Evolutionary conservation across 2,888 invertebrate genomes (phyloP).

Genomic region (Tetanocera ferruginea): DNA sequence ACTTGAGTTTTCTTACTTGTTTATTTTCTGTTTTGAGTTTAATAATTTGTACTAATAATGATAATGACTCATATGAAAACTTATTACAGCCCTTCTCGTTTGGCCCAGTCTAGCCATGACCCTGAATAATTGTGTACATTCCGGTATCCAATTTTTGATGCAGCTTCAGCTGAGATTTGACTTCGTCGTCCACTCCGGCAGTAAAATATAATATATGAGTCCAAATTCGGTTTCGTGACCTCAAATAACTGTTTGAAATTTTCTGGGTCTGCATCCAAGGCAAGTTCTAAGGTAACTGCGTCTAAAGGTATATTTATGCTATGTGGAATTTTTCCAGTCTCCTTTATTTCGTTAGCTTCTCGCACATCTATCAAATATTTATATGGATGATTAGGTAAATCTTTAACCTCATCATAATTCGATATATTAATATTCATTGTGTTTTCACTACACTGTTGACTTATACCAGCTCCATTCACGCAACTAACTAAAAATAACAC

Average conservation of each 20-base stretch:
- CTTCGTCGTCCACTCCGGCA: slow-evolving; percentile 79
- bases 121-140: slow-evolving; percentile 65
- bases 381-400: slow-evolving; percentile 69
- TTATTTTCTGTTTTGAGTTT: too few species aligned
- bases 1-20: too few species aligned
- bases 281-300: slow-evolving; percentile 54
- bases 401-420: slow-evolving; percentile 69
- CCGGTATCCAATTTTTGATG: slow-evolving; percentile 57
- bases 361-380: slow-evolving; percentile 80
- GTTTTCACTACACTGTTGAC: background rate
- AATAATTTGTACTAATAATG: too few species aligned
- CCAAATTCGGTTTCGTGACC: slow-evolving; percentile 73
- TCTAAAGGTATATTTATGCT: slow-evolving; percentile 83
- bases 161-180: slow-evolving; percentile 74
- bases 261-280: slow-evolving; percentile 54
- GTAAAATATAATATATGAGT: slow-evolving; percentile 76
- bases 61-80: background rate
- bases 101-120: slow-evolving; percentile 67
- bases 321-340: slow-evolving; percentile 80
- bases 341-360: slow-evolving; percentile 79
- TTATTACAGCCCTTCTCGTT: slow-evolving; percentile 56
- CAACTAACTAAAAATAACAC: background rate
- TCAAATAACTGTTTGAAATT: slow-evolving; percentile 74
- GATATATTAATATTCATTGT: slow-evolving; percentile 41
- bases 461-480: background rate